phyloP scores from a whole-genome alignment of 2,113 vertebrate species.

The Heterotis niloticus region DNA sequence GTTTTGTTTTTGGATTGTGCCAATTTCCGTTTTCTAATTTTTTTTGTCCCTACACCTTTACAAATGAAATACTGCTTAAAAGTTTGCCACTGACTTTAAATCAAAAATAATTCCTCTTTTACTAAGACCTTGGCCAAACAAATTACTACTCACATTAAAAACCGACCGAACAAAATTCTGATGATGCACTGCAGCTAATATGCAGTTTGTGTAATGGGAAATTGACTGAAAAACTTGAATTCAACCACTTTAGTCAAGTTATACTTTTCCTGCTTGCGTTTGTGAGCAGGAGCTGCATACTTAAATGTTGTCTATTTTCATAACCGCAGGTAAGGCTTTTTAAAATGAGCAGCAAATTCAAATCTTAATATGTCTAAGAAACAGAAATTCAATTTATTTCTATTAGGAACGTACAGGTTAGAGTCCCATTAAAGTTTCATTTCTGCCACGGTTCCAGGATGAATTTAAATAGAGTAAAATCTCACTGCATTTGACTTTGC shows the following conservation, averaged over 20 bases:
- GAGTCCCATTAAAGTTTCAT: neutral
- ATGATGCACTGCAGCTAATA: no score
- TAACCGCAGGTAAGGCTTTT: neutral
- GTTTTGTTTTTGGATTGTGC: no score
- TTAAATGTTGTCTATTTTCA: neutral
- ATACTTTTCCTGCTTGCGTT: neutral
- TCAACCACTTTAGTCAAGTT: neutral
- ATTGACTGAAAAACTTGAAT: neutral
- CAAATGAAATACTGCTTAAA: no score
- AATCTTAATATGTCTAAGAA: neutral
- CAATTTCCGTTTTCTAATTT: no score
- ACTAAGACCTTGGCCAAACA: no score
- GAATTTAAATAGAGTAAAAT: slow-evolving; percentile 1
- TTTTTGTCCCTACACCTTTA: no score
- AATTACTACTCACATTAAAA: no score
- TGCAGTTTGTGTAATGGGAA: neutral
- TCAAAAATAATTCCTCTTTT: no score
- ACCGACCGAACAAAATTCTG: no score
- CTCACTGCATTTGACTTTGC: neutral
- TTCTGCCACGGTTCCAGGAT: neutral
- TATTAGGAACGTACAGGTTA: neutral
- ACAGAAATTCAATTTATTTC: no score
- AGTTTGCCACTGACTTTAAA: no score
- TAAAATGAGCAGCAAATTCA: neutral
- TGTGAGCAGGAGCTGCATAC: neutral